Percentiles rank a stretch among this genome's conserved stretches.
phyloP scores from a whole-genome alignment of 1,140 invertebrate genomes.

The Mamestra configurata region DNA sequence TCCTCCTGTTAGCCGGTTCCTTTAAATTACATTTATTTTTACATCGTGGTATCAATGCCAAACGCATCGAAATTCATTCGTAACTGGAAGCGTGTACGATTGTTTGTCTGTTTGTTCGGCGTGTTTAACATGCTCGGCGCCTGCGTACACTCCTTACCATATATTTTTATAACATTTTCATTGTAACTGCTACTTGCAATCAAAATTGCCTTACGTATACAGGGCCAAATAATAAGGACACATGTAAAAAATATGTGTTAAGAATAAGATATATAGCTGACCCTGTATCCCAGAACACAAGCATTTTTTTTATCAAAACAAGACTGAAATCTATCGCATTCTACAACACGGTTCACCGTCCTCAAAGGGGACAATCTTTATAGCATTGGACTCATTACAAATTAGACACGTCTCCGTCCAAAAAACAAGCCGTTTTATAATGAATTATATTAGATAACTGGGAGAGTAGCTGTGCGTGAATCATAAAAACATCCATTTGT shows the following conservation, averaged over 20 bases:
- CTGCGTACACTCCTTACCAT: not conserved
- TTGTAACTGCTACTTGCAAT: not conserved
- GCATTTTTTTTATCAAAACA: not conserved
- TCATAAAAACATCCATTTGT: not conserved
- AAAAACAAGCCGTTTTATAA: slow-evolving; percentile 22
- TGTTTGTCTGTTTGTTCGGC: not conserved
- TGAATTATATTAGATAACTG: slow-evolving; percentile 29
- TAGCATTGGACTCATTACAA: slow-evolving; percentile 5
- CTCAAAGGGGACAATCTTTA: slow-evolving; percentile 5
- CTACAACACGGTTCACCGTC: not conserved
- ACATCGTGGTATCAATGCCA: not conserved
- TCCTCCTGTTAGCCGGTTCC: too few species aligned
- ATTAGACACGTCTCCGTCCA: not conserved
- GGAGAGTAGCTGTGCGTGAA: not conserved
- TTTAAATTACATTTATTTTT: not conserved
- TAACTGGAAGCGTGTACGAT: not conserved
- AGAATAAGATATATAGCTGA: too few species aligned
- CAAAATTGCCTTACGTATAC: not conserved
- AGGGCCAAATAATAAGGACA: too few species aligned
- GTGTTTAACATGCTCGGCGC: not conserved
- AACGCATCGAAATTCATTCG: not conserved
- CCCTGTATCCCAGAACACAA: not conserved
- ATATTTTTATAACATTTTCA: not conserved
- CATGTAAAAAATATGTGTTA: too few species aligned
- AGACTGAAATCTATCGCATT: not conserved